Conservation (phyloP, 35 echinoderm and acorn worm genomes). For the Eucidaris tribuloides region DNA sequence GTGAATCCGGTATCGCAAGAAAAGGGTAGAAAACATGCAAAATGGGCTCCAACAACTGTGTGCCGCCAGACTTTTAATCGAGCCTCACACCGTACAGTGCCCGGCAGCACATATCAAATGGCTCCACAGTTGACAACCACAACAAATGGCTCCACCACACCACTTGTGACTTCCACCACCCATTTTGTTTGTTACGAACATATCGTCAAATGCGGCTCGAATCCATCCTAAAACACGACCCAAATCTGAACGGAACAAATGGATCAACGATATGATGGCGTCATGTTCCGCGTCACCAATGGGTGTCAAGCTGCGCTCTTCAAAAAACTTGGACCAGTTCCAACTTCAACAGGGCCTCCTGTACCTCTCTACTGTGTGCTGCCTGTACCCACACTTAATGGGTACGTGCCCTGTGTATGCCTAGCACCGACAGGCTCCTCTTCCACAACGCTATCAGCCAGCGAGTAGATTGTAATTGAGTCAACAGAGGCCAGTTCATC, state of each 20-base stretch:
- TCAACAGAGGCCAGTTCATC: background rate
- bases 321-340: too few species aligned
- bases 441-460: too few species aligned
- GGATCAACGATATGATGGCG: too few species aligned
- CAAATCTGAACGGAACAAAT: too few species aligned
- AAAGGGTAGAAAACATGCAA: background rate
- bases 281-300: background rate
- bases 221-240: too few species aligned
- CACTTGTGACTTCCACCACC: background rate
- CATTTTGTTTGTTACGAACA: background rate
- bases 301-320: background rate
- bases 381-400: background rate
- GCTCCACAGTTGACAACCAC: too few species aligned
- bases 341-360: background rate
- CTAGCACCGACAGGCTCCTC: background rate
- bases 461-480: too few species aligned
- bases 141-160: background rate
- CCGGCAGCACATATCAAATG: too few species aligned
- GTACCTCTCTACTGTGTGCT: background rate
- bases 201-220: constrained; percentile 14
- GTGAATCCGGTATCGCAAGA: background rate
- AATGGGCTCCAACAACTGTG: background rate
- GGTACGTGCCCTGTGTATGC: background rate
- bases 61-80: too few species aligned
- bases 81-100: too few species aligned